phyloP scores from a whole-genome alignment of 2,888 invertebrate species.

The Stegophylla sp. region DNA sequence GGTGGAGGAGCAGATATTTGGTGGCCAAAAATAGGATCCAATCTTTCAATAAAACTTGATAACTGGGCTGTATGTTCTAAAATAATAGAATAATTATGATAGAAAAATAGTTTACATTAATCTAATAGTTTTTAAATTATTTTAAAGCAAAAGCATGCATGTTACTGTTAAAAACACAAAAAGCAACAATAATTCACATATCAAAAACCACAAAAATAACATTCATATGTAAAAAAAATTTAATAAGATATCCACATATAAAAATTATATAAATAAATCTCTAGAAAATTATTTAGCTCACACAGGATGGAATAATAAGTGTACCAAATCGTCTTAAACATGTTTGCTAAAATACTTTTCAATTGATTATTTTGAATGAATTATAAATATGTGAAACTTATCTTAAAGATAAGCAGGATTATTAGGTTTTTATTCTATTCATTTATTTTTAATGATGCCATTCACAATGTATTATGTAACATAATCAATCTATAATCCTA shows the following conservation, averaged over 20 bases:
- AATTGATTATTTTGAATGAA: too few relatives aligned
- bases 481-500: too few relatives aligned
- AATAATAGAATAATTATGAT: constrained; percentile 8
- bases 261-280: not conserved
- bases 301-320: constrained; percentile 8
- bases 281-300: not conserved
- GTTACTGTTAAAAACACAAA: constrained; percentile 28
- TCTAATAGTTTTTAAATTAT: not conserved
- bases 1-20: constrained; percentile 32
- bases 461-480: too few relatives aligned
- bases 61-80: constrained; percentile 14
- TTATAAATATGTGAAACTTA: too few relatives aligned
- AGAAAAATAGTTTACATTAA: not conserved
- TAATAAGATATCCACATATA: not conserved
- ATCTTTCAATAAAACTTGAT: constrained; percentile 32
- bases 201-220: constrained; percentile 4
- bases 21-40: constrained; percentile 20
- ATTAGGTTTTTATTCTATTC: too few relatives aligned
- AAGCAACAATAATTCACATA: constrained; percentile 26
- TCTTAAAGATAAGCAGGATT: too few relatives aligned
- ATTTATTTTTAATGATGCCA: too few relatives aligned
- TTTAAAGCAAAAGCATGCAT: constrained; percentile 32
- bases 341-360: too few relatives aligned
- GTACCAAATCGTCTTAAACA: too few relatives aligned
- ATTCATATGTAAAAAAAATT: constrained; percentile 1